A percentile compares a stretch with the other conserved stretches of the same genome.
Evolutionary conservation across 2,113 vertebrate genomes (phyloP).

Genomic region (Carassius carassius): DNA sequence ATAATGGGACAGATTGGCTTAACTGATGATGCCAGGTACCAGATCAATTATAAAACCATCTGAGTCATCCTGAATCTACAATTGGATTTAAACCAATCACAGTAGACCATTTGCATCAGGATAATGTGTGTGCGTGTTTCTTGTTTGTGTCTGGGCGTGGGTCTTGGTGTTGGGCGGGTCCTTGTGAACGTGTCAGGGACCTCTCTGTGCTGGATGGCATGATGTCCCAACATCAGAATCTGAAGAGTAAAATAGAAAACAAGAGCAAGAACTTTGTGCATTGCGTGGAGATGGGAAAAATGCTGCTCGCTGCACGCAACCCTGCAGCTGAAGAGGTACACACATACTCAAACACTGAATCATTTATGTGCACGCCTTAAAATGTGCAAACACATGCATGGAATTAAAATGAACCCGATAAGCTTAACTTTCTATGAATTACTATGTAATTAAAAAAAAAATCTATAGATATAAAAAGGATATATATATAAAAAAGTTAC

Average conservation of each 20-base stretch:
- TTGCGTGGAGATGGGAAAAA: conserved; percentile 85
- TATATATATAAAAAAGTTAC: neutral
- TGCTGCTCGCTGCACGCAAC: conserved; percentile 83
- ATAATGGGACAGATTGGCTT: conserved; percentile 88
- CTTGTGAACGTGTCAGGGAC: conserved; percentile 74
- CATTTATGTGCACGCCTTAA: neutral
- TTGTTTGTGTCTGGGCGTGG: conserved; percentile 39
- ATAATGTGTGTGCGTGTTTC: conserved; percentile 25
- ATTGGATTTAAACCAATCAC: neutral
- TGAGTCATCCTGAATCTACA: neutral
- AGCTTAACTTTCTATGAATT: neutral
- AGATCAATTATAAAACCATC: conserved; percentile 25
- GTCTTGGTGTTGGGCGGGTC: neutral
- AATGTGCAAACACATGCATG: neutral
- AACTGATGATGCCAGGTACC: conserved; percentile 84
- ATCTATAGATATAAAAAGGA: neutral
- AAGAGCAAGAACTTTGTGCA: conserved; percentile 85
- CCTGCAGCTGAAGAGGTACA: conserved; percentile 89
- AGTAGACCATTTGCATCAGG: neutral
- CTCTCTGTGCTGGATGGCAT: conserved; percentile 82
- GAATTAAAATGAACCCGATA: neutral
- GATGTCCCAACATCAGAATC: conserved; percentile 88
- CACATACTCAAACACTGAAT: conserved; percentile 1
- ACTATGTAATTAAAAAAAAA: neutral
- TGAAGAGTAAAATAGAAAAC: conserved; percentile 89